A percentile compares a stretch with the other conserved stretches of the same genome.
phyloP scores from a whole-genome alignment of 2,888 invertebrate genomes.

The Unio delphinus region DNA sequence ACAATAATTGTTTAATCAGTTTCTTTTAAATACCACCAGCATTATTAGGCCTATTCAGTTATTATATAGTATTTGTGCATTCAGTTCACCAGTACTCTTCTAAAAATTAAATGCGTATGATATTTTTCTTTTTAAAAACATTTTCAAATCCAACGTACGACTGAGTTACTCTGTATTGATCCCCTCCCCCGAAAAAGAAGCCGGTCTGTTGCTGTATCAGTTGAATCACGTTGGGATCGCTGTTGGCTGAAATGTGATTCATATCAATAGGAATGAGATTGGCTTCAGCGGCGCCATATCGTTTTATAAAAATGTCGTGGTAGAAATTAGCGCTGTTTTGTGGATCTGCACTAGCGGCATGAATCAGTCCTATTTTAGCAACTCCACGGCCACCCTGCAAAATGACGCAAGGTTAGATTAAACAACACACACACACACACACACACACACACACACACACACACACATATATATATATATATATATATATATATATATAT shows the following conservation, averaged over 20 bases:
- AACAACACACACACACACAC: no score
- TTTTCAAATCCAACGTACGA: conserved; percentile 23
- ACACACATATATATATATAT: no score
- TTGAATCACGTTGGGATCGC: conserved; percentile 28
- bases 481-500: no score
- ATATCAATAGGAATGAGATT: conserved; percentile 44
- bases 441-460: no score
- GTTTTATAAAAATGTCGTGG: conserved; percentile 27
- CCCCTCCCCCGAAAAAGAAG: conserved; percentile 55
- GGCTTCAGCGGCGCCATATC: conserved; percentile 41
- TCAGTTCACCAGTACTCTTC: no score
- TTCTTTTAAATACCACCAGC: no score
- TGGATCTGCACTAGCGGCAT: conserved; percentile 41
- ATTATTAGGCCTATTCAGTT: no score
- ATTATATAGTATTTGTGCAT: no score
- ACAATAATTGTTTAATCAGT: no score
- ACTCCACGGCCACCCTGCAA: conserved; percentile 38
- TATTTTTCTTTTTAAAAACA: no score
- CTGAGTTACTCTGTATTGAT: conserved; percentile 39
- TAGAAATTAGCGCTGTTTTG: conserved; percentile 35
- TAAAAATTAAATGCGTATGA: no score
- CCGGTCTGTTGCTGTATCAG: conserved; percentile 45
- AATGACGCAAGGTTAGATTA: not conserved
- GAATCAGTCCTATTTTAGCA: conserved; percentile 49
- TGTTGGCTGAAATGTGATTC: conserved; percentile 32